A percentile compares a stretch with the other conserved stretches of the same genome.
phyloP scores from a whole-genome alignment of 2,888 invertebrate species.

The Chrysolina haemoptera region DNA sequence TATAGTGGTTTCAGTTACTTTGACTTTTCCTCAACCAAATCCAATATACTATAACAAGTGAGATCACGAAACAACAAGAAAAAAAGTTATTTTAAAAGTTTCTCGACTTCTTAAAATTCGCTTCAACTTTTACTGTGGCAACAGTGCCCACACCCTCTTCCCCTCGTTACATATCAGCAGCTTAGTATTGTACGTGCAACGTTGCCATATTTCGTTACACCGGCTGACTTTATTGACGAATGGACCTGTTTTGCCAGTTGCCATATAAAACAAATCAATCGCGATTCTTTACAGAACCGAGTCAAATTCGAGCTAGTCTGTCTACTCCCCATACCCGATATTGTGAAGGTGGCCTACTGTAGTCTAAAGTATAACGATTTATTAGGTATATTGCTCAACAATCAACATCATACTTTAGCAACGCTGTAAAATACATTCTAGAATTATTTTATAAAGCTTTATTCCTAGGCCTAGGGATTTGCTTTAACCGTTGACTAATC shows the following conservation, averaged over 20 bases:
- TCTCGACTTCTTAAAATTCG: not conserved
- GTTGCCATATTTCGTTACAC: not conserved
- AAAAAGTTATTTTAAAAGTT: too few species aligned
- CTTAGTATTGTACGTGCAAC: not conserved
- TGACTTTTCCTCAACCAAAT: too few species aligned
- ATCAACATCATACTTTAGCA: not conserved
- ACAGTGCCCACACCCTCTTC: not conserved
- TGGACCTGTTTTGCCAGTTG: slow-evolving; percentile 1
- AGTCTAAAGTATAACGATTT: not conserved
- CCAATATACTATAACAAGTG: too few species aligned
- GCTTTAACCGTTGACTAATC: not conserved
- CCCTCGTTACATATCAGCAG: not conserved
- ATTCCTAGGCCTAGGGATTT: not conserved
- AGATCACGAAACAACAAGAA: too few species aligned
- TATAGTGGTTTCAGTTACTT: too few species aligned
- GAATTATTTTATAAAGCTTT: not conserved
- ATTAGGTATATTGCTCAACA: not conserved
- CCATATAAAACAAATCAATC: not conserved
- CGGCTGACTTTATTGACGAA: slow-evolving; percentile 1
- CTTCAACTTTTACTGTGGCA: not conserved
- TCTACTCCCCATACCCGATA: not conserved
- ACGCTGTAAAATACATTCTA: not conserved
- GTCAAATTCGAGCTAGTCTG: not conserved
- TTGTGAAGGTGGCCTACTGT: not conserved
- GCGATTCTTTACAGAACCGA: not conserved